These are phyloP conservation scores for Dromas ardeola DNA, from an alignment of 2,113 vertebrate genomes.

Conservation along the genomic window DNA sequence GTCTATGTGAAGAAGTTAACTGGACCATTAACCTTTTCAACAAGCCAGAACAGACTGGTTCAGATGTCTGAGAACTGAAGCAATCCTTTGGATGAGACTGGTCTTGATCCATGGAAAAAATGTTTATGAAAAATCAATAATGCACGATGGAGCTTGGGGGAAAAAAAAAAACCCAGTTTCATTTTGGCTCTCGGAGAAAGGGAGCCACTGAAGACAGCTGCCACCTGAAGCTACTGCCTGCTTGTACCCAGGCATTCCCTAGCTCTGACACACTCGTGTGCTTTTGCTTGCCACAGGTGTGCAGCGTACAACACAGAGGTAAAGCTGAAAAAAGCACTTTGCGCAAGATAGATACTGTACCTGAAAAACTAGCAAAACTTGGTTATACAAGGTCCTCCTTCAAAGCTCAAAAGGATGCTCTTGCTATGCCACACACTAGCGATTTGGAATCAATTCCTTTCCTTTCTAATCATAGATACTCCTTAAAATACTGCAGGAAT, in stretches of 20 bases:
- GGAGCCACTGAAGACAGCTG: not conserved
- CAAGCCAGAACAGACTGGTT: not conserved
- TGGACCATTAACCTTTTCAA: not conserved
- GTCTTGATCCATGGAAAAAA: not conserved
- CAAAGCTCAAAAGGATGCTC: not conserved
- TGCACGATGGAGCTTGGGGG: not conserved
- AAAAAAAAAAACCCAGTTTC: not conserved
- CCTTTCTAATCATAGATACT: not conserved
- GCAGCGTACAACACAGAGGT: not conserved
- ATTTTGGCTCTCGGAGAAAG: not conserved
- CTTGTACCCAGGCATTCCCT: not conserved
- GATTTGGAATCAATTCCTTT: not conserved
- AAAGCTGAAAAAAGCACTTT: not conserved
- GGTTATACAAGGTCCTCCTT: not conserved
- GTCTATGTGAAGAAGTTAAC: not conserved
- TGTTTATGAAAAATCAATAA: not conserved
- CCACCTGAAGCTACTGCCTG: not conserved
- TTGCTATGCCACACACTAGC: not conserved
- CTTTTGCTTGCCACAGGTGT: not conserved
- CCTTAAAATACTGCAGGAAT: not conserved
- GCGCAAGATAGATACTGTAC: not conserved
- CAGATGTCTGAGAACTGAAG: not conserved
- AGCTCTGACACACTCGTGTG: not conserved
- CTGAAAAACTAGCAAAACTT: not conserved
- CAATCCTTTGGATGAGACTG: not conserved